Evolutionary conservation across 2,797 vertebrate genomes (phyloP).

Genomic region (Emydoidea blandingii): DNA sequence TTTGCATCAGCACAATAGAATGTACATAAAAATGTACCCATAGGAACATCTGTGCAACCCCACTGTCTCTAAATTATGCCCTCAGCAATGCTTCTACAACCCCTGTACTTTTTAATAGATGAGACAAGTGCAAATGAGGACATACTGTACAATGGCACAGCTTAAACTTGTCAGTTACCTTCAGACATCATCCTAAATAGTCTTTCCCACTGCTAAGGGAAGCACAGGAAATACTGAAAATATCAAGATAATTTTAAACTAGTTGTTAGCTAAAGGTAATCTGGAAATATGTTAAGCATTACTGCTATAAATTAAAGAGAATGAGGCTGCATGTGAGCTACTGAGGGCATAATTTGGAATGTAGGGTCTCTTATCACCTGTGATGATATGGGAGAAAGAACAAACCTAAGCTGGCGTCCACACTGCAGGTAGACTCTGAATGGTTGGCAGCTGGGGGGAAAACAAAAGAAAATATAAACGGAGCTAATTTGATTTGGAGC

Average conservation of each 20-base stretch:
- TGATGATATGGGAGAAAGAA: neutral
- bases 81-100: neutral
- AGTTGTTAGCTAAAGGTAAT: neutral
- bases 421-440: neutral
- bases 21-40: neutral
- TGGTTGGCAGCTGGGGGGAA: neutral
- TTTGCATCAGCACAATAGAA: neutral
- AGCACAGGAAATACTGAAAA: neutral
- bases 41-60: neutral
- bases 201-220: neutral
- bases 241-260: neutral
- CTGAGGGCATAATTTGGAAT: neutral
- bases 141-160: neutral
- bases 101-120: neutral
- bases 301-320: neutral
- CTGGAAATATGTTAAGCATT: neutral
- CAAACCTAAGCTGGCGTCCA: neutral
- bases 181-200: neutral
- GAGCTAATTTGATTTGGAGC: conserved; percentile 13
- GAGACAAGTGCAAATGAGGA: neutral
- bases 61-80: neutral
- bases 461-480: neutral
- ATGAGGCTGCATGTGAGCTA: neutral
- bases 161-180: neutral
- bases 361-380: neutral